Percentiles rank a stretch among this genome's conserved stretches.
phyloP scores from a whole-genome alignment of 1,140 invertebrate genomes.

The Bombus affinis region DNA sequence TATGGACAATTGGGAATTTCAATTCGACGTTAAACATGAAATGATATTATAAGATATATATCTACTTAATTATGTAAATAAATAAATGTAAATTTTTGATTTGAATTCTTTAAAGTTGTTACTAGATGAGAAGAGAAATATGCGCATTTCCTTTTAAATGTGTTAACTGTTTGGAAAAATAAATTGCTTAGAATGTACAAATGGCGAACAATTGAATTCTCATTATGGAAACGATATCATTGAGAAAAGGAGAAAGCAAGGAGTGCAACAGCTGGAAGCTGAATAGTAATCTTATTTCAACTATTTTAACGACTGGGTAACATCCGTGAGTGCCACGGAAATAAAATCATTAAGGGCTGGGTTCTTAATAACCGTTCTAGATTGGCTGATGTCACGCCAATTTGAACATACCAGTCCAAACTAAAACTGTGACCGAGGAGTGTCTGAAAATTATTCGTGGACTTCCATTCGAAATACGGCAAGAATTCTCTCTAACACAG shows the following conservation, averaged over 20 bases:
- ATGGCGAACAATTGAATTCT: not conserved
- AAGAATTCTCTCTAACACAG: not conserved
- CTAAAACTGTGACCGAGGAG: slow-evolving; percentile 20
- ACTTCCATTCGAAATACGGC: not conserved
- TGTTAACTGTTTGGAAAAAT: not conserved
- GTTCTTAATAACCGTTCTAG: slow-evolving; percentile 31
- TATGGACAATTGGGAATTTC: not conserved
- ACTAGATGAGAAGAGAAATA: not conserved
- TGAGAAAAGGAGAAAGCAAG: not conserved
- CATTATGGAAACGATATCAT: not conserved
- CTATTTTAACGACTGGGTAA: slow-evolving; percentile 35
- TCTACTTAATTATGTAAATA: not conserved
- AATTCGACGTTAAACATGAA: not conserved
- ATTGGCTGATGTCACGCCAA: slow-evolving; percentile 36
- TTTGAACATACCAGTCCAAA: slow-evolving; percentile 7
- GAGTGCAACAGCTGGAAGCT: not conserved
- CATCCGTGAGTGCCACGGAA: not conserved
- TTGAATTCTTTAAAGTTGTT: too few relatives aligned
- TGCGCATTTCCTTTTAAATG: not conserved
- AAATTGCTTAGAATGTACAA: not conserved
- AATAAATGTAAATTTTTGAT: not conserved
- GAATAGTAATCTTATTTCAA: slow-evolving; percentile 18
- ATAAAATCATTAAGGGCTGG: slow-evolving; percentile 18
- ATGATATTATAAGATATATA: too few relatives aligned
- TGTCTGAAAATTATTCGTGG: slow-evolving; percentile 24